Evolutionary conservation across 2,888 invertebrate species (phyloP).

Genomic region (Boloria selene): DNA sequence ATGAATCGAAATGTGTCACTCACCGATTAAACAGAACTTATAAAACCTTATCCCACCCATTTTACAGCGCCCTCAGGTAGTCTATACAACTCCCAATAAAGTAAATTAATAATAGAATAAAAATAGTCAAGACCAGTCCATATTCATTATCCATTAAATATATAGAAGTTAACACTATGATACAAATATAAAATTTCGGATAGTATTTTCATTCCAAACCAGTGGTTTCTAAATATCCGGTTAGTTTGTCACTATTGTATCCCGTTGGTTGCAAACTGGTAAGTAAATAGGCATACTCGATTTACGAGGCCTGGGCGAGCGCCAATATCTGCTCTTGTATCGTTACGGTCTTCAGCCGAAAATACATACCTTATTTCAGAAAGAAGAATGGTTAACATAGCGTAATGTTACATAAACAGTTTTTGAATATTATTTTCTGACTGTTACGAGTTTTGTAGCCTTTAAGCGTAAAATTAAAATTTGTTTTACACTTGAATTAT

Average conservation of each 20-base stretch:
- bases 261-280: conserved; percentile 30
- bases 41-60: too few species aligned
- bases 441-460: too few species aligned
- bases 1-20: too few species aligned
- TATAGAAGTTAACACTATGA: too few species aligned
- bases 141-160: too few species aligned
- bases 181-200: neutral
- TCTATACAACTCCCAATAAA: too few species aligned
- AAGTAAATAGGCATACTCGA: conserved; percentile 36
- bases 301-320: conserved; percentile 32
- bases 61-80: too few species aligned
- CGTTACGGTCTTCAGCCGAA: conserved; percentile 21
- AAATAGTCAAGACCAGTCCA: too few species aligned
- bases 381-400: conserved; percentile 1
- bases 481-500: too few species aligned
- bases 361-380: conserved; percentile 22
- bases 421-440: neutral
- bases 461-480: too few species aligned
- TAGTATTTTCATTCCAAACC: neutral
- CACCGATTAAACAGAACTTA: too few species aligned
- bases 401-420: neutral
- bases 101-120: too few species aligned
- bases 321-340: conserved; percentile 35
- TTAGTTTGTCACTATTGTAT: conserved; percentile 16
- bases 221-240: conserved; percentile 12